Evolutionary conservation across 2,113 vertebrate genomes (phyloP).

Genomic region (Rhagologus leucostigma): DNA sequence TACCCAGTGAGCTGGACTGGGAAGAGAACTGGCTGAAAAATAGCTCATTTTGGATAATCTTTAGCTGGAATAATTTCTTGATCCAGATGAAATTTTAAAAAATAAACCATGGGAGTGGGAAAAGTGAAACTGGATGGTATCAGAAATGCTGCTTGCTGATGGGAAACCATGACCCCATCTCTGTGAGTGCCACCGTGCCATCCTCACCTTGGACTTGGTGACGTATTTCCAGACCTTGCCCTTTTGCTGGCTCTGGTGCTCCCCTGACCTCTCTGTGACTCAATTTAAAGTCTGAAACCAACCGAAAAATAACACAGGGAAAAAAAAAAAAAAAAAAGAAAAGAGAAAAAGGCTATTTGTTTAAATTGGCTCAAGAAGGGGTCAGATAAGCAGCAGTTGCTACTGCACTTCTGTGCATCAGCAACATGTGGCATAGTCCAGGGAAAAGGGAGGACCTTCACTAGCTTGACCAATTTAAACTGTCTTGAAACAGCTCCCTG

Average conservation of each 20-base stretch:
- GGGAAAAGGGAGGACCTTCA: background rate
- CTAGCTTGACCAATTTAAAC: background rate
- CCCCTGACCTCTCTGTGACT: background rate
- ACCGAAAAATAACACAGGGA: background rate
- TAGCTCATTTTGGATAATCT: background rate
- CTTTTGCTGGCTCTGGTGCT: background rate
- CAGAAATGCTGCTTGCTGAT: background rate
- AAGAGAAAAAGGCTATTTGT: background rate
- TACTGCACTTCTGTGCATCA: background rate
- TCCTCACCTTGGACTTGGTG: slow-evolving; percentile 9
- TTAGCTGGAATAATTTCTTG: background rate
- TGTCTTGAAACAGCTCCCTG: background rate
- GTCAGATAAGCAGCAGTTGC: background rate
- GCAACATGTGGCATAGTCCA: background rate
- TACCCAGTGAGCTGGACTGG: background rate
- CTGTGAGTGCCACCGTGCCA: rapidly evolving
- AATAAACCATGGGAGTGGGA: background rate
- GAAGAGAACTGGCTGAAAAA: background rate
- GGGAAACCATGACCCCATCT: rapidly evolving
- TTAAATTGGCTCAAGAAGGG: background rate
- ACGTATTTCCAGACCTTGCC: background rate
- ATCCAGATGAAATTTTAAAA: background rate
- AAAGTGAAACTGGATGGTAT: background rate
- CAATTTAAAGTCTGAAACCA: background rate
- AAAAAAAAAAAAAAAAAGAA: too few species aligned